Percentiles rank a stretch among this genome's conserved stretches.
Evolutionary conservation across 2,113 vertebrate species (phyloP).

Genomic region (Bubalus kerabau): DNA sequence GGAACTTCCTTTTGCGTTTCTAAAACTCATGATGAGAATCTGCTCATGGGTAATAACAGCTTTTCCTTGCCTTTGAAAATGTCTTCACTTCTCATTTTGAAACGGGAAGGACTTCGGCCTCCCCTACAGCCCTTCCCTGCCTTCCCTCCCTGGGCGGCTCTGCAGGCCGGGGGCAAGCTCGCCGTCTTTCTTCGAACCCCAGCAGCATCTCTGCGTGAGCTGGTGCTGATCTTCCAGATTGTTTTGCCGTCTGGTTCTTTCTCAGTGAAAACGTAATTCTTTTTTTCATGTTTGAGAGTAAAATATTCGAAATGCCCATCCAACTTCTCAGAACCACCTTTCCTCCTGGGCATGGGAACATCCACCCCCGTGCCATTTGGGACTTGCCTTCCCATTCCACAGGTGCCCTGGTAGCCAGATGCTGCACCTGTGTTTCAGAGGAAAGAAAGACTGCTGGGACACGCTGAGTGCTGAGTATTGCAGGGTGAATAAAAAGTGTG

Average conservation of each 20-base stretch:
- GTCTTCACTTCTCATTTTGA: neutral
- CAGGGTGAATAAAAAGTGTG: neutral
- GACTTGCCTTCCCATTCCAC: neutral
- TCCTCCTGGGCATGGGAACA: neutral
- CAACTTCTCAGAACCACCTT: neutral
- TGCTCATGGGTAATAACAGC: neutral
- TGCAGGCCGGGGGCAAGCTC: rapidly evolving
- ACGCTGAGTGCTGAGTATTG: neutral
- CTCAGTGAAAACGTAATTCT: neutral
- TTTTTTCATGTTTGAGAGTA: neutral
- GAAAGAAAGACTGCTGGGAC: neutral
- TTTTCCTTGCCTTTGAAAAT: neutral
- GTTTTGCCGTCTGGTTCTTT: neutral
- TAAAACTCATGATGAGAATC: neutral
- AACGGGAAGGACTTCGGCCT: neutral
- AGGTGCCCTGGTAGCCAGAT: neutral
- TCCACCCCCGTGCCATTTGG: neutral
- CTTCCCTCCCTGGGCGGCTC: neutral
- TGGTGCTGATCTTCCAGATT: neutral
- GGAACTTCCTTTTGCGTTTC: neutral
- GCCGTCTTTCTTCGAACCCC: rapidly evolving
- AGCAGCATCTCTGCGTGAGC: rapidly evolving
- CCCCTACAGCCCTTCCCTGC: neutral
- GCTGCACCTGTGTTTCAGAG: neutral
- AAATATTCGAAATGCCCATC: neutral